phyloP scores from a whole-genome alignment of 2,797 vertebrate genomes.

The Scomberomorus guttatus region DNA sequence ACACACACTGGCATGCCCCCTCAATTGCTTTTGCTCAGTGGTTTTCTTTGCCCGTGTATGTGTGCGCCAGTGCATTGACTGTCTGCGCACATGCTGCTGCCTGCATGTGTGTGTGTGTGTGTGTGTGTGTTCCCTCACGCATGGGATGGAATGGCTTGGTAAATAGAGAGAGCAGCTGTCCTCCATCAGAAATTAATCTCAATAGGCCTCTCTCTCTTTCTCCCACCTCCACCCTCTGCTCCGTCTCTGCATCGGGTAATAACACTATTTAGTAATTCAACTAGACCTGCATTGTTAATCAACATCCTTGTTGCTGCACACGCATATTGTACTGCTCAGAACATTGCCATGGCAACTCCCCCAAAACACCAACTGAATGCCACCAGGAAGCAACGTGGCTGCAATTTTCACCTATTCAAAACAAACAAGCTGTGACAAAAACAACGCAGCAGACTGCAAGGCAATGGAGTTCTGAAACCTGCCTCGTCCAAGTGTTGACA shows the following conservation, averaged over 20 bases:
- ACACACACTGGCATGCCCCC: conserved; percentile 19
- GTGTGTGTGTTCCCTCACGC: conserved; percentile 43
- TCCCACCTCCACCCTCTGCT: conserved; percentile 23
- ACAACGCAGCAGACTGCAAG: background rate
- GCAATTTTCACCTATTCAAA: background rate
- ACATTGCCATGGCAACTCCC: conserved; percentile 45
- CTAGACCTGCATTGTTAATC: conserved; percentile 50
- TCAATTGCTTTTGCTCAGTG: conserved; percentile 28
- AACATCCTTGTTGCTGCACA: background rate
- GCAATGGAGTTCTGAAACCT: too few relatives aligned
- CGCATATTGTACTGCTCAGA: conserved; percentile 52
- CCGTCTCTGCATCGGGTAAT: conserved; percentile 38
- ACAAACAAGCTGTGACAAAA: background rate
- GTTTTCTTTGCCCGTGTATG: conserved; percentile 39
- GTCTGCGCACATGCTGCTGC: background rate
- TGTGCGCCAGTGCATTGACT: conserved; percentile 31
- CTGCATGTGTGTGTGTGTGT: conserved; percentile 31
- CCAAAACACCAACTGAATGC: conserved; percentile 34
- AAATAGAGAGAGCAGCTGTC: conserved; percentile 76
- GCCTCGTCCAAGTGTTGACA: background rate
- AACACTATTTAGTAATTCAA: conserved; percentile 41
- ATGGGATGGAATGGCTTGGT: conserved; percentile 52
- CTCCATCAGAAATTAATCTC: conserved; percentile 60
- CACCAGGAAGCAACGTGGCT: conserved; percentile 16
- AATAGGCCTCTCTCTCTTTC: conserved; percentile 21